Evolutionary conservation across 2,797 vertebrate genomes (phyloP).

Genomic region (Enteromius unitaeniatus): DNA sequence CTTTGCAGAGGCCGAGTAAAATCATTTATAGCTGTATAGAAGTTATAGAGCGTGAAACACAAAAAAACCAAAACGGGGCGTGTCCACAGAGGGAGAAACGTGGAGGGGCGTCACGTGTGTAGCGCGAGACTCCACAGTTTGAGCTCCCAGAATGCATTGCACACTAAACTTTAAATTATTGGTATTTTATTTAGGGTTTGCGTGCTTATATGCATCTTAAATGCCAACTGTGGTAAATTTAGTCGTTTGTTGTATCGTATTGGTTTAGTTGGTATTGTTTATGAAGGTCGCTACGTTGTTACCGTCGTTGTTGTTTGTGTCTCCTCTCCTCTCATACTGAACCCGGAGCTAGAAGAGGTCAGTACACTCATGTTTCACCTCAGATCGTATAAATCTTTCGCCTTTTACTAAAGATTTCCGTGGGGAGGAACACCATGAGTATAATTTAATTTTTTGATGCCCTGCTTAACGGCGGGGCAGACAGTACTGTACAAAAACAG

Average conservation of each 20-base stretch:
- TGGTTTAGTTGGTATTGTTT: neutral
- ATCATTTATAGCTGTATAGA: too few species aligned
- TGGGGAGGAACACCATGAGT: slow-evolving; percentile 48
- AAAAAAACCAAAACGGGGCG: neutral
- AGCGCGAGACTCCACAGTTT: neutral
- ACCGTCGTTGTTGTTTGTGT: slow-evolving; percentile 21
- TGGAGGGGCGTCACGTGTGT: neutral
- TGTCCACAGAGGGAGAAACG: neutral
- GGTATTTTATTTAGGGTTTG: neutral
- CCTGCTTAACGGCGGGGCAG: neutral
- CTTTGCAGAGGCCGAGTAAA: neutral
- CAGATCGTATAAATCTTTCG: slow-evolving; percentile 57
- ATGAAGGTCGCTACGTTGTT: too few species aligned
- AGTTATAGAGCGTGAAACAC: neutral
- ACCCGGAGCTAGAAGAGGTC: rapidly evolving
- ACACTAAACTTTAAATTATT: neutral
- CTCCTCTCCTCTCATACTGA: neutral
- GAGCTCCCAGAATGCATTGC: slow-evolving; percentile 16
- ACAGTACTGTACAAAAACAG: too few species aligned
- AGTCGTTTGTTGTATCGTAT: neutral
- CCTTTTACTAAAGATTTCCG: slow-evolving; percentile 61
- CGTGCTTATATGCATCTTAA: neutral
- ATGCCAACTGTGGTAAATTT: neutral
- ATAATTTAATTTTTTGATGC: neutral
- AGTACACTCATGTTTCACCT: slow-evolving; percentile 45